A percentile compares a stretch with the other conserved stretches of the same genome.
phyloP scores from a whole-genome alignment of 2,113 vertebrate genomes.

The Collichthys lucidus region DNA sequence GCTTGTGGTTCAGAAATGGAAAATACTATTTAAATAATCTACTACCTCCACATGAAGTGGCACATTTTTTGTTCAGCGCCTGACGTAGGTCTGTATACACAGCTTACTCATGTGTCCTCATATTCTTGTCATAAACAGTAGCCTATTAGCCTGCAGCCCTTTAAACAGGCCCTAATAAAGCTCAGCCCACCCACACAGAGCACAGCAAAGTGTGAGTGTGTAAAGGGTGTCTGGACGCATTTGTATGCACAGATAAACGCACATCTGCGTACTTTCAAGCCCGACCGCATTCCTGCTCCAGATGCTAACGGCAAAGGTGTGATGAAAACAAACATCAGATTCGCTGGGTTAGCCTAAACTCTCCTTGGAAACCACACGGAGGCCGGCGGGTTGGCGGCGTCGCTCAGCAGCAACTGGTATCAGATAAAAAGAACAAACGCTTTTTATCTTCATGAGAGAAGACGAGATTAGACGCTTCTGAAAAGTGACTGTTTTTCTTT shows the following conservation, averaged over 20 bases:
- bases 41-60: neutral
- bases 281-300: constrained; percentile 49
- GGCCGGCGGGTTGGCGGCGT: neutral
- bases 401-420: constrained; percentile 5
- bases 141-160: constrained; percentile 52
- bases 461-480: constrained; percentile 24
- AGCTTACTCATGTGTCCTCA: constrained; percentile 29
- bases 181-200: constrained; percentile 73
- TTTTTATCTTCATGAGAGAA: constrained; percentile 33
- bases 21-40: constrained; percentile 33
- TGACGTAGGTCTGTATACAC: neutral
- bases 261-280: constrained; percentile 59
- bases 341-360: constrained; percentile 23
- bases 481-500: constrained; percentile 15
- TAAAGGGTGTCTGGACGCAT: constrained; percentile 37
- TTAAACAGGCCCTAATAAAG: constrained; percentile 64
- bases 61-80: neutral
- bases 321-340: constrained; percentile 71
- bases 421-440: constrained; percentile 56
- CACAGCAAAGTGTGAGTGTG: constrained; percentile 16
- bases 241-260: constrained; percentile 61
- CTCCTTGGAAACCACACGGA: constrained; percentile 22
- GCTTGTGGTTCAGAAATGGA: constrained; percentile 20
- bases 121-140: constrained; percentile 62
- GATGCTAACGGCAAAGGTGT: constrained; percentile 70